Percentiles rank a stretch among this genome's conserved stretches.
Conservation (phyloP, 2,797 vertebrate species). For the Cossypha polioptera region DNA sequence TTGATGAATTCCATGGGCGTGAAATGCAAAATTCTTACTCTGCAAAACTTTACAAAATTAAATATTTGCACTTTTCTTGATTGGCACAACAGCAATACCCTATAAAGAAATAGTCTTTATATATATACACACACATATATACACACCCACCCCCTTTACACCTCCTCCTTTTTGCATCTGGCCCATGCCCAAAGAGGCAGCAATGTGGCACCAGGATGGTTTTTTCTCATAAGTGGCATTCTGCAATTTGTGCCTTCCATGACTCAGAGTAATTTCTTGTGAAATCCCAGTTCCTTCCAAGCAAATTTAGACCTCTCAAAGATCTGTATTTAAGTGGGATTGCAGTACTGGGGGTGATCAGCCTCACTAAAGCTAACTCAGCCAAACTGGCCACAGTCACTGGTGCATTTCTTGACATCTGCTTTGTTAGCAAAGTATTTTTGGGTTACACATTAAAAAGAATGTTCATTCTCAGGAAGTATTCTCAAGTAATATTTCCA, state of each 20-base stretch:
- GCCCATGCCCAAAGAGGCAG: background rate
- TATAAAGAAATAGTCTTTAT: background rate
- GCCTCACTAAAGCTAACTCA: background rate
- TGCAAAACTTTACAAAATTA: background rate
- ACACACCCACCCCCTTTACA: background rate
- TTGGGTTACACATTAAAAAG: background rate
- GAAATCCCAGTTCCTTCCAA: background rate
- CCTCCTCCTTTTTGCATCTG: background rate
- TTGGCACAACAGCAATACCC: background rate
- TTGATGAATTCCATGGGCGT: background rate
- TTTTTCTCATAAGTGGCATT: background rate
- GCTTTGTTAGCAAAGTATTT: background rate
- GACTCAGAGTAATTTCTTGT: background rate
- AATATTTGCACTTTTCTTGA: background rate
- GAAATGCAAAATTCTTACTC: background rate
- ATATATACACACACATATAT: background rate
- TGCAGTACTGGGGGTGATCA: background rate
- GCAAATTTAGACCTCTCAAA: background rate
- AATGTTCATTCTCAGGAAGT: background rate
- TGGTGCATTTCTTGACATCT: background rate
- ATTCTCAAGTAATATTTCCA: background rate
- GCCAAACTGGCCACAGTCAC: background rate
- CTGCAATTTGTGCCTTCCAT: background rate
- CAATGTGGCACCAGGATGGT: background rate
- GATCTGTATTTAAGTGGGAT: background rate